Evolutionary conservation across 2,113 vertebrate species (phyloP).

Genomic region (Rhinoderma darwinii): DNA sequence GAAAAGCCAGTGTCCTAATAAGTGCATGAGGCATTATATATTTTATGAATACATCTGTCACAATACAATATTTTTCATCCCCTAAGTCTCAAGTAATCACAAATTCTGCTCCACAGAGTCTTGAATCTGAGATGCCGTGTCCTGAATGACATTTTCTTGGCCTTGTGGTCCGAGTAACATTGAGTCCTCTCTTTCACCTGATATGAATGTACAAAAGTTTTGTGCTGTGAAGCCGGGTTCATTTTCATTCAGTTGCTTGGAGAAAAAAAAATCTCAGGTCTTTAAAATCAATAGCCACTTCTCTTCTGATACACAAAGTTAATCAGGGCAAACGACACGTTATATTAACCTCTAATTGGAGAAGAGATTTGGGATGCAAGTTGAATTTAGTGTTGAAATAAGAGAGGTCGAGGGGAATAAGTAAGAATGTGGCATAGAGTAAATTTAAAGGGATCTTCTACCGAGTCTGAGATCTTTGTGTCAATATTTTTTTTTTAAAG

Average conservation of each 20-base stretch:
- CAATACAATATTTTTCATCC: neutral
- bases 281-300: conserved; percentile 70
- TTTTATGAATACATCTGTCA: conserved; percentile 39
- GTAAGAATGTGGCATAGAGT: conserved; percentile 9
- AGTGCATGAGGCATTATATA: neutral
- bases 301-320: conserved; percentile 65
- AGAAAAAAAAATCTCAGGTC: conserved; percentile 64
- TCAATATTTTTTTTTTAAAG: neutral
- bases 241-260: conserved; percentile 66
- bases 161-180: conserved; percentile 57
- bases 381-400: conserved; percentile 41
- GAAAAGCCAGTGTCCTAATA: neutral
- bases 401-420: conserved; percentile 7
- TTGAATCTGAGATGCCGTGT: neutral
- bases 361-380: conserved; percentile 57
- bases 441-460: neutral
- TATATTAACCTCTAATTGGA: conserved; percentile 50
- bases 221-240: conserved; percentile 66
- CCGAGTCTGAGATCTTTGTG: too few relatives aligned
- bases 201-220: conserved; percentile 67
- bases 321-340: conserved; percentile 66
- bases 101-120: neutral
- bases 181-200: conserved; percentile 64
- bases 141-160: conserved; percentile 41
- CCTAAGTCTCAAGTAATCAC: conserved; percentile 13